Conservation (phyloP, 2,888 invertebrate genomes). For the Chymomyza amoena region DNA sequence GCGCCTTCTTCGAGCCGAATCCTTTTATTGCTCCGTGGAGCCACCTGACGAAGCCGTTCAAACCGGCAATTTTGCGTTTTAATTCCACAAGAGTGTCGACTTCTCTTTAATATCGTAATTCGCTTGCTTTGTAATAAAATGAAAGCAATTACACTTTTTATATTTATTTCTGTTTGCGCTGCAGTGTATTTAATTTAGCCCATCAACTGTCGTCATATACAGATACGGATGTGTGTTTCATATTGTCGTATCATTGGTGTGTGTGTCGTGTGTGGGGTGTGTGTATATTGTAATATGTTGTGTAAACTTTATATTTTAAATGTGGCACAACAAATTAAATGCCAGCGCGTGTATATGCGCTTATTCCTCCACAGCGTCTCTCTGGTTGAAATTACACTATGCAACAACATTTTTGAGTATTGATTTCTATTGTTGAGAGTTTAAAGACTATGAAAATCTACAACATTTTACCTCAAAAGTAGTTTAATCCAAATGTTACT, state of each 20-base stretch:
- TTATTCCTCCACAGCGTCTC: neutral
- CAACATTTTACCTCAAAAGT: no score
- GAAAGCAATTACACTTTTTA: slow-evolving; percentile 44
- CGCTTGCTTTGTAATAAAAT: slow-evolving; percentile 35
- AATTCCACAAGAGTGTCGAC: slow-evolving; percentile 21
- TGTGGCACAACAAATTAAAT: slow-evolving; percentile 24
- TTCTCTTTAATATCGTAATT: slow-evolving; percentile 28
- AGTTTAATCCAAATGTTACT: no score
- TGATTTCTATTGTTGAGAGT: no score
- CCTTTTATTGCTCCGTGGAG: neutral
- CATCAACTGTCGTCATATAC: slow-evolving; percentile 43
- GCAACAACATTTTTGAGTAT: neutral
- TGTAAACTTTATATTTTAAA: slow-evolving; percentile 16
- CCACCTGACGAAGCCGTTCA: neutral
- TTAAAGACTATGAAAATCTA: no score
- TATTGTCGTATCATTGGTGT: slow-evolving; percentile 6
- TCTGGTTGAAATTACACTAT: slow-evolving; percentile 45
- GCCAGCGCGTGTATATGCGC: slow-evolving; percentile 13
- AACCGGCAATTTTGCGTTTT: slow-evolving; percentile 6
- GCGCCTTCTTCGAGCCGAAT: neutral
- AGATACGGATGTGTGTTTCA: slow-evolving; percentile 1
- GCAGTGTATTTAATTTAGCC: slow-evolving; percentile 66
- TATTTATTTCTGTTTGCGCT: slow-evolving; percentile 60
- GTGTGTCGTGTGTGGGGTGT: slow-evolving; percentile 29
- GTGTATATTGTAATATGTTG: slow-evolving; percentile 7